Evolutionary conservation across 2,888 invertebrate genomes (phyloP).

Genomic region (Thereva unica): DNA sequence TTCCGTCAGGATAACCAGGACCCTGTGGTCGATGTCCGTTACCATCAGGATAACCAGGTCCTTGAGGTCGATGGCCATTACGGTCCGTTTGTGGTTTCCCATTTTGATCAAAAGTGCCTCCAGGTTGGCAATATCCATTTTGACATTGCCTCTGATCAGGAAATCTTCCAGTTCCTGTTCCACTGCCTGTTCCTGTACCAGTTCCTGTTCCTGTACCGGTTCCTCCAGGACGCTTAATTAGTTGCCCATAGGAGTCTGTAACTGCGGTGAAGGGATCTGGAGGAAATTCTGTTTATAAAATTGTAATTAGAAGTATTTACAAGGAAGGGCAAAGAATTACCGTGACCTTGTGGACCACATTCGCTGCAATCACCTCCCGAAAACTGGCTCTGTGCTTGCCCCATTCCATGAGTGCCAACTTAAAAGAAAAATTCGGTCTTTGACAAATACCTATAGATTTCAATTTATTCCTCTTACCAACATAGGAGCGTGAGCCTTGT

Average conservation of each 20-base stretch:
- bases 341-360: slow-evolving; percentile 54
- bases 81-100: no score
- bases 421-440: slow-evolving; percentile 44
- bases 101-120: no score
- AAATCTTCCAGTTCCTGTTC: background rate
- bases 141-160: no score
- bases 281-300: slow-evolving; percentile 11
- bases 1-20: no score
- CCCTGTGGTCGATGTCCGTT: no score
- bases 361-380: slow-evolving; percentile 72
- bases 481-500: slow-evolving; percentile 55
- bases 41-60: no score
- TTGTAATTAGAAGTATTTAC: background rate
- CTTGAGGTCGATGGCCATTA: no score
- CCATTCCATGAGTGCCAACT: slow-evolving; percentile 84
- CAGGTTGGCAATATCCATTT: no score
- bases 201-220: slow-evolving; percentile 8
- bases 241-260: background rate
- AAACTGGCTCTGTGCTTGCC: slow-evolving; percentile 86
- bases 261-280: slow-evolving; percentile 36
- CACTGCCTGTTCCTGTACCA: slow-evolving; percentile 4
- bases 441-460: background rate
- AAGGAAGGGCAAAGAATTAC: slow-evolving; percentile 13
- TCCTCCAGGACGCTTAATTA: background rate
- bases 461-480: slow-evolving; percentile 50